Percentiles rank a stretch among this genome's conserved stretches.
Conservation (phyloP, 1,140 invertebrate genomes). For the Sipha flava region DNA sequence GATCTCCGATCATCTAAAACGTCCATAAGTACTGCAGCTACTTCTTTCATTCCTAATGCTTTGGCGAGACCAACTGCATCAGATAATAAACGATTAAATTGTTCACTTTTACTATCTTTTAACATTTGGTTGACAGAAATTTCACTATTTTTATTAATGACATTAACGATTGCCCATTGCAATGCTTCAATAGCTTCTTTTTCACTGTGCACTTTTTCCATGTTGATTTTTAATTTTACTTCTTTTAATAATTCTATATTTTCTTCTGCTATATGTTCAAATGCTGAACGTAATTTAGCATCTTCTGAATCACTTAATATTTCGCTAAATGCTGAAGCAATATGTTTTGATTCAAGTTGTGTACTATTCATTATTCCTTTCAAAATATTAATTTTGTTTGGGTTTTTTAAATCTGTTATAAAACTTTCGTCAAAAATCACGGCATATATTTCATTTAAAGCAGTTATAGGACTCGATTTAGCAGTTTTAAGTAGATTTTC, state of each 20-base stretch:
- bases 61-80: conserved; percentile 63
- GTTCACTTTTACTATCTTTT: conserved; percentile 47
- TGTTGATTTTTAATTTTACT: conserved; percentile 39
- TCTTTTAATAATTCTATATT: conserved; percentile 41
- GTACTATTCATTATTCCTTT: conserved; percentile 51
- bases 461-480: neutral
- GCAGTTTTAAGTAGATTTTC: neutral
- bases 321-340: conserved; percentile 52
- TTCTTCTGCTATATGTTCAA: conserved; percentile 43
- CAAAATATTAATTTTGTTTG: conserved; percentile 52
- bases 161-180: conserved; percentile 54
- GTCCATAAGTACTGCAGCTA: conserved; percentile 51
- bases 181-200: conserved; percentile 53
- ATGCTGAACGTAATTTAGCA: conserved; percentile 34
- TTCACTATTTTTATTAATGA: conserved; percentile 52
- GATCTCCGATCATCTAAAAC: conserved; percentile 54
- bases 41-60: conserved; percentile 57
- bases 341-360: conserved; percentile 47
- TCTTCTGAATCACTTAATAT: conserved; percentile 50
- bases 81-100: conserved; percentile 50
- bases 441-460: conserved; percentile 14
- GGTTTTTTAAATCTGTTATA: conserved; percentile 40
- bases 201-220: conserved; percentile 50
- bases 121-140: conserved; percentile 49
- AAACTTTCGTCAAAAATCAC: conserved; percentile 2